These are phyloP conservation scores for Dryomyza anilis DNA, from an alignment of 2,888 invertebrate genomes.

Conservation along the genomic window DNA sequence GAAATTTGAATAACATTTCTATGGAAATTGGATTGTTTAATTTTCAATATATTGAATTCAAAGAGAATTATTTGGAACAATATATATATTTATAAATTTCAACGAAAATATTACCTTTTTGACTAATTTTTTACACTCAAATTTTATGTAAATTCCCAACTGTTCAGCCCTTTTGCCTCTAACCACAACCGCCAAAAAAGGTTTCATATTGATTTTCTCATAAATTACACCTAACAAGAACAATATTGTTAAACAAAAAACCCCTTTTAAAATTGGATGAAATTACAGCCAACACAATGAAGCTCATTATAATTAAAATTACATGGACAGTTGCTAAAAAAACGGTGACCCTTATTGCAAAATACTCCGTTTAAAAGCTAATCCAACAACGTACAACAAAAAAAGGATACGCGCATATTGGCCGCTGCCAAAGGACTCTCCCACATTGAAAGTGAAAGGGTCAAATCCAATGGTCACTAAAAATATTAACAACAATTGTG, in stretches of 20 bases:
- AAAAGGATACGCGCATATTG: not conserved
- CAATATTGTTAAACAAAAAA: constrained; percentile 20
- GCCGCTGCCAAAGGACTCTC: not conserved
- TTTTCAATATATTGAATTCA: too few species aligned
- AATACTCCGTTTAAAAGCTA: constrained; percentile 10
- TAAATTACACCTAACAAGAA: constrained; percentile 19
- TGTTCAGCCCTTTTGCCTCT: not conserved
- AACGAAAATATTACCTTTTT: too few species aligned
- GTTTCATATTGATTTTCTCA: constrained; percentile 20
- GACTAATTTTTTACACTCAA: too few species aligned
- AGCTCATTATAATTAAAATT: constrained; percentile 20
- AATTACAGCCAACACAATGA: constrained; percentile 22
- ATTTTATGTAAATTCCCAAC: too few species aligned
- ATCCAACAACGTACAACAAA: not conserved
- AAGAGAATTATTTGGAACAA: too few species aligned
- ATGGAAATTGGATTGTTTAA: too few species aligned
- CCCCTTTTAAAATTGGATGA: constrained; percentile 27
- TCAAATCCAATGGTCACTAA: not conserved
- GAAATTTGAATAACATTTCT: too few species aligned
- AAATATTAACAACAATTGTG: not conserved
- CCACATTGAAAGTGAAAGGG: not conserved
- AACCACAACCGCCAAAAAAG: not conserved
- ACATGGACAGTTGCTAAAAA: too few species aligned
- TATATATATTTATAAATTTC: too few species aligned
- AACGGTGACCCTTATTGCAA: not conserved